Evolutionary conservation across 2,888 invertebrate species (phyloP), one percentile per base, ranked within the genome.

Genomic region (Notocelia uddmanniana): DNA sequence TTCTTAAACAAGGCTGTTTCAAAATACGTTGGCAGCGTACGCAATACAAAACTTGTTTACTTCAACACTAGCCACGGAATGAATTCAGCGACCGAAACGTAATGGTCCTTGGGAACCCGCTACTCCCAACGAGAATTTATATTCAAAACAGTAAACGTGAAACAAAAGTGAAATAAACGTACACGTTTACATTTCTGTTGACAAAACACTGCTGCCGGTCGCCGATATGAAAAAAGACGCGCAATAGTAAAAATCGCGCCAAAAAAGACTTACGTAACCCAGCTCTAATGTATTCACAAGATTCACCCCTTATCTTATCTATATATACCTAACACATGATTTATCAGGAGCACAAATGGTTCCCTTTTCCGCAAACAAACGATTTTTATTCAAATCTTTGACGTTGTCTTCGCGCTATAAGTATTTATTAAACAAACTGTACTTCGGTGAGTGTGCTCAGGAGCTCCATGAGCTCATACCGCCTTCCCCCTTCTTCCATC

Each of bases 371-470:
- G 73, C 73, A 71, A 74, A 73, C 75, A 75, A 68, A 69, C 63
- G 31, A 75, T 76, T 75, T 69, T 75, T 75, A 73, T 70, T 73
- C 57, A 60, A 67, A 71, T 67, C 54, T 50, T 21, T 31, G 58
- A 59, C 48, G 52, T 31, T 19, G 54, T 54, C 70, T 71, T 54
- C 11, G 31, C 9, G 26, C 10, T 19, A 64, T 64, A 66, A 66
- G 41, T 69, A 55, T 63, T 57, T 59, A 59, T 54, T 45, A 31
- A 66, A 66, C 5, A 50, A 31, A 45, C 52, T n/a, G n/a, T n/a
- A n/a, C n/a, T n/a, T n/a, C n/a, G n/a, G n/a, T n/a, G n/a, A n/a
- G n/a, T n/a, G n/a, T n/a, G n/a, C n/a, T n/a, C n/a, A n/a, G n/a
- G n/a, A n/a, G n/a, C n/a, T n/a, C n/a, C n/a, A n/a, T n/a, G n/a